Conservation (phyloP, 2,888 invertebrate species). For the Bedellia somnulentella region DNA sequence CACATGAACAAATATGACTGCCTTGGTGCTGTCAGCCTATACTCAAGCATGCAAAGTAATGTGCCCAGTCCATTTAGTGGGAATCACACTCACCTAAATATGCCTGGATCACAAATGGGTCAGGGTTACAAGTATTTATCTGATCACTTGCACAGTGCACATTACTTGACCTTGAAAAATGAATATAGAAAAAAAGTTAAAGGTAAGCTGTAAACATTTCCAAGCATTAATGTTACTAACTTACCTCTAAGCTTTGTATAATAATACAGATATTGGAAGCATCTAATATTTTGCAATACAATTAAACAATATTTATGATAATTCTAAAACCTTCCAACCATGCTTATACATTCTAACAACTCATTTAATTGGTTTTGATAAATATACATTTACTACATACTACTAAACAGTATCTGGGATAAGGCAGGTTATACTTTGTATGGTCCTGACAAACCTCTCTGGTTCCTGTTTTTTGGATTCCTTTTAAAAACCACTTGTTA, state of each 20-base stretch:
- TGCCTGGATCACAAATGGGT: slow-evolving; percentile 75
- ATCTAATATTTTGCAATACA: neutral
- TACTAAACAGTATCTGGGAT: too few relatives aligned
- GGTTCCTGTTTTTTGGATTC: too few relatives aligned
- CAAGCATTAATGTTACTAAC: neutral
- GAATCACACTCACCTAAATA: slow-evolving; percentile 67
- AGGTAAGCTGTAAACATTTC: slow-evolving; percentile 23
- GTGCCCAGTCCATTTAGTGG: slow-evolving; percentile 71
- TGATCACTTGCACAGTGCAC: slow-evolving; percentile 67
- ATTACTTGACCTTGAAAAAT: slow-evolving; percentile 62
- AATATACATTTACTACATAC: too few relatives aligned
- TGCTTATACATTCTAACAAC: too few relatives aligned
- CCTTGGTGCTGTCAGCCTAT: slow-evolving; percentile 65
- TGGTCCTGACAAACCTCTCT: too few relatives aligned
- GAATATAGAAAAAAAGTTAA: slow-evolving; percentile 33
- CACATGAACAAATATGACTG: slow-evolving; percentile 71
- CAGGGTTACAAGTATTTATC: slow-evolving; percentile 71
- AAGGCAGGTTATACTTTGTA: too few relatives aligned
- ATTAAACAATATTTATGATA: neutral
- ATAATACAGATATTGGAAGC: too few relatives aligned
- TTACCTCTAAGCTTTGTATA: neutral
- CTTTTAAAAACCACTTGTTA: too few relatives aligned
- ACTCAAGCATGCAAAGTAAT: slow-evolving; percentile 74
- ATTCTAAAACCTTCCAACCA: too few relatives aligned
- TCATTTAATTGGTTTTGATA: too few relatives aligned